Conservation (phyloP, 2,888 invertebrate genomes). For the Caenorhabditis plicata region DNA sequence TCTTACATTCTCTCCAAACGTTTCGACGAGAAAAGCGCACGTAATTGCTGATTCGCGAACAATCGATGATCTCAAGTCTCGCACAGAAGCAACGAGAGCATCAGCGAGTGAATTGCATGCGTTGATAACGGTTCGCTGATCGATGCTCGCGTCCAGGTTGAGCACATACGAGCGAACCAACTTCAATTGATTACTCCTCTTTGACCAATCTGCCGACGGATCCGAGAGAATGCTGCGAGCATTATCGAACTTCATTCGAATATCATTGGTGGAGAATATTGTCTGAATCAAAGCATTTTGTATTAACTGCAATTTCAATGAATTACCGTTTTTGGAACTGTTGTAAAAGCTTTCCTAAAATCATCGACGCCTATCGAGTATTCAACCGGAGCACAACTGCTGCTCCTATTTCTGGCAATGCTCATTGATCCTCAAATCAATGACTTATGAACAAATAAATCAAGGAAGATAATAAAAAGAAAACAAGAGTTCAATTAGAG, state of each 20-base stretch:
- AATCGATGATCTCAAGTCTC: slow-evolving; percentile 23
- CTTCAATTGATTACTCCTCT: slow-evolving; percentile 26
- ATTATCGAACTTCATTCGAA: slow-evolving; percentile 12
- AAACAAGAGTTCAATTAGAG: too few relatives aligned
- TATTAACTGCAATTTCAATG: background rate
- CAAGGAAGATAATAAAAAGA: too few relatives aligned
- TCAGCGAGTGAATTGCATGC: slow-evolving; percentile 10
- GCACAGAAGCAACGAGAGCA: slow-evolving; percentile 16
- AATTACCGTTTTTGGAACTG: slow-evolving; percentile 31
- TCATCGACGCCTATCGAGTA: slow-evolving; percentile 34
- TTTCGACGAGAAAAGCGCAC: slow-evolving; percentile 21
- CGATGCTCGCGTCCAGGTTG: slow-evolving; percentile 10
- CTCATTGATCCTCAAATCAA: too few relatives aligned
- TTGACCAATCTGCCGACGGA: slow-evolving; percentile 26
- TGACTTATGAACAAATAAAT: too few relatives aligned
- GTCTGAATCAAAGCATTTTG: slow-evolving; percentile 8
- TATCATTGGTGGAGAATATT: slow-evolving; percentile 15
- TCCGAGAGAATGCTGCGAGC: slow-evolving; percentile 12
- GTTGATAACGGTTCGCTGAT: slow-evolving; percentile 8
- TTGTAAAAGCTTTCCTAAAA: slow-evolving; percentile 26
- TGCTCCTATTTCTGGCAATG: slow-evolving; percentile 15
- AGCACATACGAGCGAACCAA: slow-evolving; percentile 15
- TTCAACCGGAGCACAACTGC: slow-evolving; percentile 21
- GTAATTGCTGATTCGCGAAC: slow-evolving; percentile 25
- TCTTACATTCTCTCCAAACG: slow-evolving; percentile 16